Conservation (phyloP, 2,113 vertebrate genomes). For the Taxidea taxus region DNA sequence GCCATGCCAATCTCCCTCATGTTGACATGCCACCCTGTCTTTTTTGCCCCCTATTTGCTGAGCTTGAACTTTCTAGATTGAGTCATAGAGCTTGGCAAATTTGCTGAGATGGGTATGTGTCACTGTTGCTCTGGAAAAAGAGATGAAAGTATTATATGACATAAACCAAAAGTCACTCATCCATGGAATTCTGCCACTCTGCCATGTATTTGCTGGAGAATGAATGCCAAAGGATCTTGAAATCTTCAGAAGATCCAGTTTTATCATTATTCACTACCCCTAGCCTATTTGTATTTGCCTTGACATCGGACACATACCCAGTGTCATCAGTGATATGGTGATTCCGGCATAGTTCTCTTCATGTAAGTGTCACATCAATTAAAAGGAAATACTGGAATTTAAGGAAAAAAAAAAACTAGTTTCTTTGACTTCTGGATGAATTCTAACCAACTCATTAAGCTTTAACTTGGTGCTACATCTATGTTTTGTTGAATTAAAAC, state of each 20-base stretch:
- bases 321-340: background rate
- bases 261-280: background rate
- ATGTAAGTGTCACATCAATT: slow-evolving; percentile 50
- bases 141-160: background rate
- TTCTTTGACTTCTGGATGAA: slow-evolving; percentile 72
- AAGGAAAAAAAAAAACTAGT: background rate
- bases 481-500: slow-evolving; percentile 79
- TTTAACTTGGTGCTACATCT: slow-evolving; percentile 68
- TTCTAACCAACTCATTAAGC: slow-evolving; percentile 78
- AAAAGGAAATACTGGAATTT: slow-evolving; percentile 42
- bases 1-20: background rate
- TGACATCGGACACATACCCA: background rate
- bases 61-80: background rate
- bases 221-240: background rate
- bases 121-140: background rate
- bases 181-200: background rate
- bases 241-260: background rate
- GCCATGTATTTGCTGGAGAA: background rate
- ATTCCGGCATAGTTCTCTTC: background rate
- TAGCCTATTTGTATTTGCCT: background rate
- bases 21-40: background rate
- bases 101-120: background rate
- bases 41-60: background rate
- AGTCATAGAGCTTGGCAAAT: background rate
- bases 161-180: background rate